Conservation (phyloP, 2,888 invertebrate species). For the Synanthedon andrenaeformis region DNA sequence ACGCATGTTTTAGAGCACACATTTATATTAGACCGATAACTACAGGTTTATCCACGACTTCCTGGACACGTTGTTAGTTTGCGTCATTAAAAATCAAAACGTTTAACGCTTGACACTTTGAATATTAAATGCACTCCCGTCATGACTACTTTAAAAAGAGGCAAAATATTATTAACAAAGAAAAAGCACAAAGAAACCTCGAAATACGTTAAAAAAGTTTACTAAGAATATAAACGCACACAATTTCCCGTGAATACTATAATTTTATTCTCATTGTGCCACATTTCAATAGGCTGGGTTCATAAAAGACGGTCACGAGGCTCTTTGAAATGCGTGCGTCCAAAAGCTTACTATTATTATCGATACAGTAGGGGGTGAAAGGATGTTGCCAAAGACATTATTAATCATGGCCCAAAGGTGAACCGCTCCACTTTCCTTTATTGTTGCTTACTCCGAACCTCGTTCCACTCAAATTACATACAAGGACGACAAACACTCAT, state of each 20-base stretch:
- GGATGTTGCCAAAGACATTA: conserved; percentile 20
- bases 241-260: conserved; percentile 18
- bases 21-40: too few species aligned
- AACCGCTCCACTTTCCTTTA: conserved; percentile 4
- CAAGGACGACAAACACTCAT: neutral
- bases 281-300: conserved; percentile 28
- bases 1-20: too few species aligned
- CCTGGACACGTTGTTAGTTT: too few species aligned
- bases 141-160: too few species aligned
- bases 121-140: too few species aligned
- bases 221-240: conserved; percentile 12
- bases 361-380: conserved; percentile 17
- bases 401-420: conserved; percentile 15
- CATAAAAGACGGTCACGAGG: conserved; percentile 21
- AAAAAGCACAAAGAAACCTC: conserved; percentile 13
- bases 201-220: conserved; percentile 20
- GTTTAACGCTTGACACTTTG: too few species aligned
- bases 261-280: conserved; percentile 36
- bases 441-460: neutral
- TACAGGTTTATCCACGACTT: too few species aligned
- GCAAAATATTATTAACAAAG: conserved; percentile 2
- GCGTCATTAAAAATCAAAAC: too few species aligned
- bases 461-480: neutral
- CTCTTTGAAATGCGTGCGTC: conserved; percentile 17
- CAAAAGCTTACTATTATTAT: conserved; percentile 7